Evolutionary conservation across 2,113 vertebrate genomes (phyloP), one percentile per base, ranked within the genome.

Genomic region (Centropristis striata): DNA sequence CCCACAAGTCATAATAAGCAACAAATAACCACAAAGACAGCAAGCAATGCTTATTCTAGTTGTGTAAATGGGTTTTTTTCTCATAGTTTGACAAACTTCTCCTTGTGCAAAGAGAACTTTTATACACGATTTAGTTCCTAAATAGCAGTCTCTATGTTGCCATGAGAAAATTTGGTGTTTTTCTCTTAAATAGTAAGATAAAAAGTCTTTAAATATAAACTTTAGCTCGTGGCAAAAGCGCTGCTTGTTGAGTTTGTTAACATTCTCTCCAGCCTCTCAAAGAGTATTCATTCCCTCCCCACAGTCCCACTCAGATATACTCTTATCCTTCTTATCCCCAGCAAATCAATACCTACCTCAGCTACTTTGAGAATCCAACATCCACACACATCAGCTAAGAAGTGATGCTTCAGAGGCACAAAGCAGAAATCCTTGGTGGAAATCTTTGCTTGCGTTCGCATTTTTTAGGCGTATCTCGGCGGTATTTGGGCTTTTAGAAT

Each of bases 271-370:
- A 75, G 51, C 36, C 60, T 79, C 83, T 90, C 70, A 50, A 58
- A 53, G 64, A 83, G 79, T 74, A 83, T 81, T 71, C 37, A 70
- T 71, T 87, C 59, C 28, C 61, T 90, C 84, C 67, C 68, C 36
- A 66, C 67, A 78, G 83, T 87, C 59, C 60, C 84, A 68, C 81
- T 84, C 81, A 86, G 73, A 91, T 90, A 87, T 75, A 81, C 42
- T 41, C 71, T 85, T 90, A 86, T 84, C 89, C 84, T 68, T 85
- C 75, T 93, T 88, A 90, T 88, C 87, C 81, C 80, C 55, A 71
- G 86, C 81, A 92, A 90, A 92, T 93, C 88, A 81, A 93, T 93
- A 92, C 79, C 71, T 81, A 86, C 87, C 88, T 88, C 70, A 80
- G 83, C 84, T 84, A 88, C 89, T 90, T 86, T 84, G 82, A 86